Conservation (phyloP, 1,140 invertebrate genomes). For the Procambarus virginalis region DNA sequence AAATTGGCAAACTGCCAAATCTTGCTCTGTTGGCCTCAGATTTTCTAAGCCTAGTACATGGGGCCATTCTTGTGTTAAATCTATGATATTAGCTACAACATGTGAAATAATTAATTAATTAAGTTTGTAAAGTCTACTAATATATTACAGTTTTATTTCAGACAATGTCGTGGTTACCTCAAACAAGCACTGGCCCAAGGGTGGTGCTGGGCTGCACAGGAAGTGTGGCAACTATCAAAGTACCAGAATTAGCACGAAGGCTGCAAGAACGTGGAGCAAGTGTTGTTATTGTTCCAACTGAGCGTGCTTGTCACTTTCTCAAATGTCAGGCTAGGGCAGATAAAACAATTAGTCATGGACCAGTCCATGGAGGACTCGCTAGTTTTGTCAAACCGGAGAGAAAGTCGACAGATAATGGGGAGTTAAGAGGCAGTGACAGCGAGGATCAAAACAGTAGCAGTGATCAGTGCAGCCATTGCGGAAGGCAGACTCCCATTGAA, state of each 20-base stretch:
- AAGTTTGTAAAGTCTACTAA: not conserved
- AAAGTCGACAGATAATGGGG: conserved; percentile 33
- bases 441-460: conserved; percentile 72
- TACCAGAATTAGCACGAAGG: conserved; percentile 78
- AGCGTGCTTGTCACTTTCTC: conserved; percentile 91
- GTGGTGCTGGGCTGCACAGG: conserved; percentile 90
- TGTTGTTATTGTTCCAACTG: conserved; percentile 87
- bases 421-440: conserved; percentile 40
- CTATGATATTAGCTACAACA: too few species aligned
- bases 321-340: conserved; percentile 46
- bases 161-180: conserved; percentile 32
- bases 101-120: not conserved
- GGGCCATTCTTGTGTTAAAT: too few species aligned
- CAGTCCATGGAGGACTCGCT: not conserved
- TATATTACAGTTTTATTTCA: not conserved
- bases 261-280: conserved; percentile 74
- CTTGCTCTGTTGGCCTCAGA: too few species aligned
- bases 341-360: not conserved
- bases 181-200: conserved; percentile 70
- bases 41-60: too few species aligned
- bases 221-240: conserved; percentile 93
- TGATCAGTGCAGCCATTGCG: conserved; percentile 46
- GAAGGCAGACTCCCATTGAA: conserved; percentile 20
- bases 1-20: too few species aligned
- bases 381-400: conserved; percentile 8